phyloP scores from a whole-genome alignment of 1,140 invertebrate species.

The Caenorhabditis briggsae region DNA sequence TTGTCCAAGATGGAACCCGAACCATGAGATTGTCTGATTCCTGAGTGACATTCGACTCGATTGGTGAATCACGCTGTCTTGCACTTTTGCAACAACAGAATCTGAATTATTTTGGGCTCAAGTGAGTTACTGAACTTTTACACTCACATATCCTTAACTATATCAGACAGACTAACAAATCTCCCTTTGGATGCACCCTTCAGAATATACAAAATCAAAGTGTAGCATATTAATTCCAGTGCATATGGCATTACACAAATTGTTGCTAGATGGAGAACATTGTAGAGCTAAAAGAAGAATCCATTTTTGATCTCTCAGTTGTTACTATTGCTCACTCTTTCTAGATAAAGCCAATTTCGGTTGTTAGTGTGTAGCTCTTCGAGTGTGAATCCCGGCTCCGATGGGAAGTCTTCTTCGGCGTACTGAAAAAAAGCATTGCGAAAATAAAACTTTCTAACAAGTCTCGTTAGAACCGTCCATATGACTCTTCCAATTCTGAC shows the following conservation, averaged over 20 bases:
- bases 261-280: slow-evolving; percentile 59
- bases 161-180: slow-evolving; percentile 38
- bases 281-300: slow-evolving; percentile 47
- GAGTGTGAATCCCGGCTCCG: slow-evolving; percentile 39
- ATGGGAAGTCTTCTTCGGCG: slow-evolving; percentile 27
- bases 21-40: slow-evolving; percentile 34
- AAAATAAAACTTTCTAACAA: not conserved
- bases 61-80: not conserved
- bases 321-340: slow-evolving; percentile 20
- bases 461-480: not conserved
- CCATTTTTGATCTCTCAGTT: not conserved
- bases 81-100: slow-evolving; percentile 42
- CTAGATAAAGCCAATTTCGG: slow-evolving; percentile 47
- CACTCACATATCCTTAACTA: slow-evolving; percentile 35
- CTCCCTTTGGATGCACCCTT: slow-evolving; percentile 46
- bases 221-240: slow-evolving; percentile 60
- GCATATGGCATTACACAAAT: slow-evolving; percentile 61
- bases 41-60: slow-evolving; percentile 25
- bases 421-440: no score
- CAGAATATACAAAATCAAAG: slow-evolving; percentile 60
- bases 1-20: not conserved
- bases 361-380: slow-evolving; percentile 11
- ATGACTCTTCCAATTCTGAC: not conserved
- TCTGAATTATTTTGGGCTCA: slow-evolving; percentile 32
- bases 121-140: not conserved